These are phyloP conservation scores for Caenorhabditis sp. DNA, from an alignment of 2,888 invertebrate species.

Conservation along the genomic window DNA sequence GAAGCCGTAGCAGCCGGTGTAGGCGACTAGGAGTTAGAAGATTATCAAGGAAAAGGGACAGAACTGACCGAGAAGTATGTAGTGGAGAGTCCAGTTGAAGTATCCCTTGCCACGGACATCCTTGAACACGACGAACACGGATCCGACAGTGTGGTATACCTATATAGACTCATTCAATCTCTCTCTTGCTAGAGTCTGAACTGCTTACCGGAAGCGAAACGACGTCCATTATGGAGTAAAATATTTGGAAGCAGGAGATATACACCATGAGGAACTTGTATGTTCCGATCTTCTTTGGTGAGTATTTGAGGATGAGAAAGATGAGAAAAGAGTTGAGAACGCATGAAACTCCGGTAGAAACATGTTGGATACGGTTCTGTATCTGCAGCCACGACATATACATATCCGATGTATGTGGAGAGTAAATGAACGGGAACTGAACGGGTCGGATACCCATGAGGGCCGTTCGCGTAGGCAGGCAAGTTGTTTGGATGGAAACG, in stretches of 20 bases:
- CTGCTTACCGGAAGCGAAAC: slow-evolving; percentile 38
- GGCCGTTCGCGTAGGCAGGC: neutral
- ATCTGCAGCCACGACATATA: slow-evolving; percentile 18
- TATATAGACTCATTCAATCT: too few relatives aligned
- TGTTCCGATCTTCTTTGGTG: slow-evolving; percentile 41
- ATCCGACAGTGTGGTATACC: slow-evolving; percentile 45
- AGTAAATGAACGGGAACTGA: neutral
- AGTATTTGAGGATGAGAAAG: slow-evolving; percentile 28
- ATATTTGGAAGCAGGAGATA: slow-evolving; percentile 51
- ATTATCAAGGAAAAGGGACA: neutral
- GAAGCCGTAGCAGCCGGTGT: slow-evolving; percentile 45
- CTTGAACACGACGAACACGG: slow-evolving; percentile 46
- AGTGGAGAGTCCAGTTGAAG: neutral
- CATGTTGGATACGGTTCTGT: slow-evolving; percentile 44
- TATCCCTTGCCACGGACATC: slow-evolving; percentile 14
- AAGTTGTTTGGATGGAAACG: neutral
- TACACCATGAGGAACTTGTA: slow-evolving; percentile 55
- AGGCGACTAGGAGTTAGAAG: slow-evolving; percentile 10
- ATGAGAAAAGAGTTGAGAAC: slow-evolving; percentile 39
- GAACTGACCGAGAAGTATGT: slow-evolving; percentile 8
- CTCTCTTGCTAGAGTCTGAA: too few relatives aligned
- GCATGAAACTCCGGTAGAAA: slow-evolving; percentile 32
- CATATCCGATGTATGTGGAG: neutral
- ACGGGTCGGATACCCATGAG: neutral
- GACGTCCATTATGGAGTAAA: slow-evolving; percentile 46